Evolutionary conservation across 2,888 invertebrate genomes (phyloP), one percentile per base, ranked within the genome.

Genomic region (Pristionchus maxplancki): DNA sequence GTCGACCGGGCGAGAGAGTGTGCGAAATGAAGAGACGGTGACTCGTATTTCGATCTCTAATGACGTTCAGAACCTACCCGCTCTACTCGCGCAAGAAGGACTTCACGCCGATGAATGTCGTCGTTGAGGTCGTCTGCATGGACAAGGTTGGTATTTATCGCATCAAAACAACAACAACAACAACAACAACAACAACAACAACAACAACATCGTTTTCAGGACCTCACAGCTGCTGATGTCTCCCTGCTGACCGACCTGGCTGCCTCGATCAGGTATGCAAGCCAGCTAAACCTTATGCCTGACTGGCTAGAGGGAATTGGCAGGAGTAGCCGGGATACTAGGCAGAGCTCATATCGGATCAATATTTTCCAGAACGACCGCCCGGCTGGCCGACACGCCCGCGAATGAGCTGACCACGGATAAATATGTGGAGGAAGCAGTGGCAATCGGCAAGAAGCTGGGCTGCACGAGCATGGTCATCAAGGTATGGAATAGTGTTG

Each of bases 361-460:
- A 53, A 53, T 20, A 53, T 17, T 17, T 17, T 17, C 20, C 53
- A 53, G 71, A n/a, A 87, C 58, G 87, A 87, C 87, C 50, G 67
- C 71, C 24, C 74, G 87, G 1, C 50, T 87, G 28, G 40, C n/a
- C n/a, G 87, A 87, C 50, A 71, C 50, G 28, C 87, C 87, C 20
- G 87, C 87, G 3, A 87, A 87, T 74, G 71, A 87, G 37, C 31
- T 87, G 50, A 87, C 87, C 13, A 87, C 87, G 9, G 87, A 87
- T 15, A 34, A 44, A 13, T 87, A 71, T 17, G 87, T 87, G n/a
- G 74, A 87, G 50, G 87, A 87, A 24, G 71, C 71, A 31, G 48
- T 87, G 37, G 58, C 67, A 2, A 87, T 87, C 48, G 87, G 71
- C 0, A 74, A 87, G 74, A 87, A 50, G 34, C 58, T 87, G 28